Conservation (phyloP, 2,888 invertebrate species). For the Gortyna flavago region DNA sequence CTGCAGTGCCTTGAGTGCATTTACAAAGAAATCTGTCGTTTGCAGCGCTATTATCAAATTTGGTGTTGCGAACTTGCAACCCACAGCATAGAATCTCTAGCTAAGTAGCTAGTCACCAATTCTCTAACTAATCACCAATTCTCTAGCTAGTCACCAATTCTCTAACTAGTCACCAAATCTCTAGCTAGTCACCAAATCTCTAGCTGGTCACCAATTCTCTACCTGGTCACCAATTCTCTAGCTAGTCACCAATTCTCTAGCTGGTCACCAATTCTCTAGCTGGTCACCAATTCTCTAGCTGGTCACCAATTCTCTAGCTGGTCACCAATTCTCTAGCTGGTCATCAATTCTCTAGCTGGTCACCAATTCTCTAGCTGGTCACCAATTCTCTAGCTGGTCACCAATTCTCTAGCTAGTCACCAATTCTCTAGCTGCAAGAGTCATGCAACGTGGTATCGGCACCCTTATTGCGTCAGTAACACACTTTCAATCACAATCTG, state of each 20-base stretch:
- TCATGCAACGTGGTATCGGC: neutral
- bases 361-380: neutral
- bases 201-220: too few relatives aligned
- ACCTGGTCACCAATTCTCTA: too few relatives aligned
- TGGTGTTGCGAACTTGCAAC: neutral
- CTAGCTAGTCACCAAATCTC: too few relatives aligned
- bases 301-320: neutral
- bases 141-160: too few relatives aligned
- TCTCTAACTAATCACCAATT: too few relatives aligned
- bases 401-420: neutral
- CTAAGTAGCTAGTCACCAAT: neutral
- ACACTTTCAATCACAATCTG: neutral
- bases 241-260: neutral
- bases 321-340: neutral
- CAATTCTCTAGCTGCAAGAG: neutral
- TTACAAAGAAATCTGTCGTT: neutral
- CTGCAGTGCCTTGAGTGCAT: neutral
- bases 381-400: neutral
- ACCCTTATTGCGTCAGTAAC: neutral
- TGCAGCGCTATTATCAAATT: neutral
- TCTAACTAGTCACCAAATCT: too few relatives aligned
- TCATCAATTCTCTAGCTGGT: neutral
- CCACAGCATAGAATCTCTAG: too few relatives aligned
- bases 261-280: too few relatives aligned
- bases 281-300: neutral